A percentile compares a stretch with the other conserved stretches of the same genome.
Conservation (phyloP, 2,888 invertebrate species). For the Orthosia cruda region DNA sequence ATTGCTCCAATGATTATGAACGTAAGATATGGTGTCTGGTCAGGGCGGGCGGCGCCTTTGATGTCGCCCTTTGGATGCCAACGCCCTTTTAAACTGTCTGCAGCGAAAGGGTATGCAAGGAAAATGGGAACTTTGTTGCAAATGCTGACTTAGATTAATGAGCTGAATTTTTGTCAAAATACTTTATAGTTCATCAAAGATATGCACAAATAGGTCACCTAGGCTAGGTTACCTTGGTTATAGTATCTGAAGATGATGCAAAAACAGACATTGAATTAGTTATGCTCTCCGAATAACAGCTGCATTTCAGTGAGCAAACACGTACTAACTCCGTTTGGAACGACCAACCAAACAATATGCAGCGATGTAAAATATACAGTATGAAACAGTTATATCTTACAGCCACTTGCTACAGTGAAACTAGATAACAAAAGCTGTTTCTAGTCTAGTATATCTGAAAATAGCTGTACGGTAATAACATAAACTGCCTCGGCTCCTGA, state of each 20-base stretch:
- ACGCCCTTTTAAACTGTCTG: conserved; percentile 70
- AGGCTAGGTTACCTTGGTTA: neutral
- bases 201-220: neutral
- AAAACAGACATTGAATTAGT: conserved; percentile 6
- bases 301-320: conserved; percentile 30
- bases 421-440: conserved; percentile 47
- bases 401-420: conserved; percentile 40
- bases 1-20: conserved; percentile 56
- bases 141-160: conserved; percentile 30
- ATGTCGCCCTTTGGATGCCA: conserved; percentile 71
- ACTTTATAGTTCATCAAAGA: neutral
- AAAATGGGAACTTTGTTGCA: conserved; percentile 46
- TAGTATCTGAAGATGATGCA: conserved; percentile 1
- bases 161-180: conserved; percentile 1
- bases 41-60: conserved; percentile 74
- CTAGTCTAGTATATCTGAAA: conserved; percentile 52
- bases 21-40: conserved; percentile 69
- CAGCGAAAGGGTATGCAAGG: conserved; percentile 51
- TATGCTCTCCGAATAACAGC: conserved; percentile 4
- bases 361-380: conserved; percentile 21
- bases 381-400: conserved; percentile 20
- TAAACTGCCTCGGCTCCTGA: conserved; percentile 50
- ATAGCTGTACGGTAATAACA: conserved; percentile 59
- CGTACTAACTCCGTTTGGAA: conserved; percentile 4
- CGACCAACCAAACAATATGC: conserved; percentile 18